Conservation (phyloP, 2,888 invertebrate genomes). For the Netelia melanura region DNA sequence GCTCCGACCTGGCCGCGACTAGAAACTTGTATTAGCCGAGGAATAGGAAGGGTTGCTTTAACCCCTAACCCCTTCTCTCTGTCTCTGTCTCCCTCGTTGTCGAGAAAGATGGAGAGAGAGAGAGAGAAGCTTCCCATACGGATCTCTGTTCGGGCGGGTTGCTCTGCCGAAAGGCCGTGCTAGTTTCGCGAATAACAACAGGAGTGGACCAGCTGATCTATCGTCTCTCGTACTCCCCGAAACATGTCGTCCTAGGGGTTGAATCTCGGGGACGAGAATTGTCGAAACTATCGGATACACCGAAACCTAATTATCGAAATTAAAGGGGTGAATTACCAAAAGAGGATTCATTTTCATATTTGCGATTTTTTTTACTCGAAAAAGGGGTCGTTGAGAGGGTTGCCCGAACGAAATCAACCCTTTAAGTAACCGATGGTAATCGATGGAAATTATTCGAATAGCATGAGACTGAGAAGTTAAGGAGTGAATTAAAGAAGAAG, state of each 20-base stretch:
- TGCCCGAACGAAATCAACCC: too few species aligned
- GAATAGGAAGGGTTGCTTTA: constrained; percentile 74
- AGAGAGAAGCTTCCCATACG: constrained; percentile 23
- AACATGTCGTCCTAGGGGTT: constrained; percentile 61
- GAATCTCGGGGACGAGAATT: constrained; percentile 41
- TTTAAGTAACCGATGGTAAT: too few species aligned
- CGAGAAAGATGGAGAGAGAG: too few species aligned
- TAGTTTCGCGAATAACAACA: constrained; percentile 40
- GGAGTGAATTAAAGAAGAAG: too few species aligned
- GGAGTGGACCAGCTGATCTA: constrained; percentile 70
- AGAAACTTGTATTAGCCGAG: constrained; percentile 53
- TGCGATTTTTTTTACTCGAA: too few species aligned
- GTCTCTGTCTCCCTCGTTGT: too few species aligned
- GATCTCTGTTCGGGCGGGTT: constrained; percentile 47
- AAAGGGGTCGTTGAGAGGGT: too few species aligned
- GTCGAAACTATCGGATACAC: neutral
- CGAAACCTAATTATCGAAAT: neutral
- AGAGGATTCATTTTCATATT: too few species aligned
- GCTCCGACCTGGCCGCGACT: constrained; percentile 6
- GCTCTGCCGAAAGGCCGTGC: constrained; percentile 70
- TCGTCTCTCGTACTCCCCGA: constrained; percentile 69
- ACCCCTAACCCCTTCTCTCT: neutral
- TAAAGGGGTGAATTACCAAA: too few species aligned
- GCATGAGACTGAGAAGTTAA: too few species aligned
- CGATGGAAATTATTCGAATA: too few species aligned